Percentiles rank a stretch among this genome's conserved stretches.
phyloP scores from a whole-genome alignment of 2,888 invertebrate species.

The Microplitis manilae region DNA sequence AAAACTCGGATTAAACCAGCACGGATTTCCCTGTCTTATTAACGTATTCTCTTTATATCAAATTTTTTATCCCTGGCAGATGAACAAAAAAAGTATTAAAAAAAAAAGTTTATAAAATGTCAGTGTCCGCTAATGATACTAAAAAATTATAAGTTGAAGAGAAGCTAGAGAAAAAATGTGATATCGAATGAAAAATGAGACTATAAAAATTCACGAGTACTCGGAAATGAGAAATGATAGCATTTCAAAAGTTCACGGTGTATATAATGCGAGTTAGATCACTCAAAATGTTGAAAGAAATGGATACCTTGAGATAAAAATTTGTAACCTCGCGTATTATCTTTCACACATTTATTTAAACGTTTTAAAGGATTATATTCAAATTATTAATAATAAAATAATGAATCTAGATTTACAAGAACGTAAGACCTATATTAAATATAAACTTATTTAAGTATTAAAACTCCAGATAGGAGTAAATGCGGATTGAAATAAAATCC shows the following conservation, averaged over 20 bases:
- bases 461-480: too few relatives aligned
- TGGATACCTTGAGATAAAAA: not conserved
- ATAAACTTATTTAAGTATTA: too few relatives aligned
- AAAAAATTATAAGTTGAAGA: not conserved
- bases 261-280: not conserved
- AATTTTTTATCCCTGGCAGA: not conserved
- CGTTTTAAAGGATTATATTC: too few relatives aligned
- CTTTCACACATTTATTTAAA: not conserved
- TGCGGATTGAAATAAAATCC: too few relatives aligned
- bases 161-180: not conserved
- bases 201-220: slow-evolving; percentile 7
- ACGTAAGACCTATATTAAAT: too few relatives aligned
- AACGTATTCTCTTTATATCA: not conserved
- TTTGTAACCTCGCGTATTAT: not conserved
- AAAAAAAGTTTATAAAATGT: not conserved
- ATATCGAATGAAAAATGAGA: slow-evolving; percentile 30
- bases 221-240: not conserved
- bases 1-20: not conserved
- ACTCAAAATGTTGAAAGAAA: not conserved
- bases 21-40: not conserved
- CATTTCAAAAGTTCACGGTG: not conserved
- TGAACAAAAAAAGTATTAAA: not conserved
- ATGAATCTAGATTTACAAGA: too few relatives aligned
- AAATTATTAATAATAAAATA: too few relatives aligned
- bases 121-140: not conserved